Conservation (phyloP, 2,113 vertebrate species). For the Cheilinus undulatus region DNA sequence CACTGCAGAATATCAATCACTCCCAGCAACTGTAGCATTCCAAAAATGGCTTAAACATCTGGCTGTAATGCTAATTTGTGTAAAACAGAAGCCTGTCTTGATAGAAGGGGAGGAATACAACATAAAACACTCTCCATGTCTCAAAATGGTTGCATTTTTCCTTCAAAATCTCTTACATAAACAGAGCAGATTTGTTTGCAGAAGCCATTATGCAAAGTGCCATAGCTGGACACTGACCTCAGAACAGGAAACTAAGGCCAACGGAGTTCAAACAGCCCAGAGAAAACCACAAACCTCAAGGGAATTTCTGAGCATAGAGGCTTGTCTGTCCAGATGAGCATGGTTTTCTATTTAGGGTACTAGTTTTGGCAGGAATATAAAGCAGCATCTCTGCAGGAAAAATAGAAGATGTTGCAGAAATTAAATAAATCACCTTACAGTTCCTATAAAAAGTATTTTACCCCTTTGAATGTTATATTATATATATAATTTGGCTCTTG, state of each 20-base stretch:
- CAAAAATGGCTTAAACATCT: neutral
- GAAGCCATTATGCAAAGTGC: conserved; percentile 64
- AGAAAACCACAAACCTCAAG: conserved; percentile 57
- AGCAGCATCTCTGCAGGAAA: neutral
- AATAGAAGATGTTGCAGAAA: conserved; percentile 2
- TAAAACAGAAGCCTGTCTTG: neutral
- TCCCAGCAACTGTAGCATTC: neutral
- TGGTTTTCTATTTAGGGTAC: conserved; percentile 23
- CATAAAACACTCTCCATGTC: conserved; percentile 30
- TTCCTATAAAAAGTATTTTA: no score
- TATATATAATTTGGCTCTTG: no score
- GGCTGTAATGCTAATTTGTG: neutral
- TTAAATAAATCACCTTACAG: conserved; percentile 10
- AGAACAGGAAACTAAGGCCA: conserved; percentile 63
- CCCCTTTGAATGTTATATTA: no score
- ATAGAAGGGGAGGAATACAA: neutral
- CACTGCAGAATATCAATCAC: conserved; percentile 18
- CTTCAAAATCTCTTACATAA: conserved; percentile 44
- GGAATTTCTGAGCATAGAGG: conserved; percentile 40
- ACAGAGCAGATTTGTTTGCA: conserved; percentile 65
- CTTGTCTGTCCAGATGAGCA: conserved; percentile 42
- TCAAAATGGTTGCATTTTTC: conserved; percentile 34
- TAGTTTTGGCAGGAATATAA: neutral
- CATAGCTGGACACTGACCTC: conserved; percentile 68
- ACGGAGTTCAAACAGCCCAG: conserved; percentile 60